Evolutionary conservation across 2,797 vertebrate genomes (phyloP), one percentile per base, ranked within the genome.

Genomic region (Okamejei kenojei): DNA sequence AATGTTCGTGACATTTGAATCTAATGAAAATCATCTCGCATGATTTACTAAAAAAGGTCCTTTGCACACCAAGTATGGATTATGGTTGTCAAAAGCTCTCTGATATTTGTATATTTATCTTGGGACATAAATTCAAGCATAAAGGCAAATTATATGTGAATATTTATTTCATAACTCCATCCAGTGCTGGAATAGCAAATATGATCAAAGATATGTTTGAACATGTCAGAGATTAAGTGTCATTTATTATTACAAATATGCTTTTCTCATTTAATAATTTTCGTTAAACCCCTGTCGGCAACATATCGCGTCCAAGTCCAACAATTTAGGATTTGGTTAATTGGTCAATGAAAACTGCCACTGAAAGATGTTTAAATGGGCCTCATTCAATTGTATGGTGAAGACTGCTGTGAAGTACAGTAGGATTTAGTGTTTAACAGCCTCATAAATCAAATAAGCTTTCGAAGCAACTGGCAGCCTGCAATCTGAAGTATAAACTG

Each of bases 261-360:
- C 32, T 35, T 19, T 65, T 61, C 23, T 1, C 81, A 3, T 86
- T 86, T 61, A 1, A 13, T 17, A 61, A n/a, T n/a, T 86, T 65
- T 88, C 32, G 19, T 35, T 68, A 88, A 19, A 35, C 35, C 15
- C 65, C 61, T 88, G 26, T 19, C 17, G 21, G 29, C 61, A 68
- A 65, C 29, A 35, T 32, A 35, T 21, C 29, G 6, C 29, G 61
- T 84, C 63, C 61, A 88, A 86, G 35, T 65, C 63, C 84, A 65
- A 88, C 61, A 35, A 68, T 68, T 7, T 35, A 21, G 63, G 13
- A 68, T 63, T 88, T 63, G 82, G n/a, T 86, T 86, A 86, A 86
- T 86, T 88, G 35, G 63, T 63, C 84, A 88, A 88, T 88, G 61
- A 88, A 88, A 88, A 88, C 84, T 88, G 63, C 68, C 84, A 88